phyloP scores from a whole-genome alignment of 1,140 invertebrate genomes.

The Arctopsyche grandis region DNA sequence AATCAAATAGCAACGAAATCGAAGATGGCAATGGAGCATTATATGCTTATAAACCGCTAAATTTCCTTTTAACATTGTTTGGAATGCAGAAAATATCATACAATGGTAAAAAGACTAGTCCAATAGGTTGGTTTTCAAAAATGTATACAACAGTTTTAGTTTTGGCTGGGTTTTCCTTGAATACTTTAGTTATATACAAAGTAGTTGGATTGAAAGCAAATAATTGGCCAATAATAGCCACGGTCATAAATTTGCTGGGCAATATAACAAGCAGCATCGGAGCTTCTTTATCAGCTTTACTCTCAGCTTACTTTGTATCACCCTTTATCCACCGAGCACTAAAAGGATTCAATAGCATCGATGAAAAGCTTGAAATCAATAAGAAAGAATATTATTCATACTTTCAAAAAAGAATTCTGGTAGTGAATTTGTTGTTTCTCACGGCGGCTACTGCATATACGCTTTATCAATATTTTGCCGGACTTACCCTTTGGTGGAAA shows the following conservation, averaged over 20 bases:
- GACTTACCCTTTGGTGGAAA: neutral
- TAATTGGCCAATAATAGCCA: conserved; percentile 9
- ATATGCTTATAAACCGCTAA: conserved; percentile 34
- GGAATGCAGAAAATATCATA: conserved; percentile 46
- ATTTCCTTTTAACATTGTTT: conserved; percentile 7
- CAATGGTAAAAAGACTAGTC: neutral
- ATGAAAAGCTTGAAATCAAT: conserved; percentile 41
- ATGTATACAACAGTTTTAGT: conserved; percentile 26
- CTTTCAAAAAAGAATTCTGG: conserved; percentile 33
- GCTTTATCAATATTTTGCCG: conserved; percentile 27
- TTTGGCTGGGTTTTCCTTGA: neutral
- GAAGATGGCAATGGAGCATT: too few relatives aligned
- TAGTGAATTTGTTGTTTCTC: conserved; percentile 15
- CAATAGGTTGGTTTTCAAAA: conserved; percentile 34
- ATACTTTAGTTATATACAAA: neutral
- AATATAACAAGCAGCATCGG: neutral
- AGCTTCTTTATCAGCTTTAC: neutral
- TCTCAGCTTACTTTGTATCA: conserved; percentile 22
- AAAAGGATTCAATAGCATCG: conserved; percentile 36
- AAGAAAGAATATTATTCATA: conserved; percentile 34
- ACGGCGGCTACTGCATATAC: conserved; percentile 13
- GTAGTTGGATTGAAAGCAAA: neutral
- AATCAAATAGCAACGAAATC: neutral
- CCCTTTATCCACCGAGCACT: conserved; percentile 10
- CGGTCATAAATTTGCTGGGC: neutral